Base-by-base conservation (phyloP, 2,888 invertebrate genomes). In the Rhamnusium bicolor region DNA sequence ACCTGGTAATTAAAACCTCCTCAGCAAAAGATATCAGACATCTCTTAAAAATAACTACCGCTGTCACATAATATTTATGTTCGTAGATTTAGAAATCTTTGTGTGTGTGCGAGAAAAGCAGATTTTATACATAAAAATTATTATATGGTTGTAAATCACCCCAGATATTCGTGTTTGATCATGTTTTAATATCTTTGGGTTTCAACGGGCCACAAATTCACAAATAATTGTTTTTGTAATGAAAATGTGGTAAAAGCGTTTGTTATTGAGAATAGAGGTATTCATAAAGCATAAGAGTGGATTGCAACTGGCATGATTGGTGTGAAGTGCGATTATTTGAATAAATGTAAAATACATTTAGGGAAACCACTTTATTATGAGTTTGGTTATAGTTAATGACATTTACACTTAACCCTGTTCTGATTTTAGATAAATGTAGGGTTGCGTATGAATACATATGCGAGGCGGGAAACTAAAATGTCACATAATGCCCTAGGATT, bases 401-500 rank as follows among this genome's bases (percentile, higher is more conserved):
- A 77, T 80, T 80, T 79, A 81, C 80, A 80, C 79, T 83, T 78
- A 82, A 80, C 79, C 76, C 78, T 75, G 74, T 77, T 69, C 74
- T 74, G 76, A 80, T 81, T 80, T 77, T 75, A 75, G 76, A 82
- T 75, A 76, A 77, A 81, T 81, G 81, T 78, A 78, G 81, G 82
- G 81, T 77, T 77, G 68, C 71, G 71, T 75, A 75, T 79, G 76
- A 76, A 77, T 79, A 80, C 77, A 79, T 76, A 80, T 79, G 79
- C 77, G 75, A 80, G 76, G 80, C 79, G 80, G 81, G 79, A 80
- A 78, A 81, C 81, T 80, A 77, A 83, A 82, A 83, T 83, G 81
- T 81, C 82, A 80, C 78, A 82, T 83, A 83, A 82, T 81, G 78
- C 84, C 81, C 81, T 71, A 73, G 78, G 73, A 80, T 76, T 84